Evolutionary conservation across 1,140 invertebrate species (phyloP), one percentile per base, ranked within the genome.

Genomic region (Cryptotermes secundus): DNA sequence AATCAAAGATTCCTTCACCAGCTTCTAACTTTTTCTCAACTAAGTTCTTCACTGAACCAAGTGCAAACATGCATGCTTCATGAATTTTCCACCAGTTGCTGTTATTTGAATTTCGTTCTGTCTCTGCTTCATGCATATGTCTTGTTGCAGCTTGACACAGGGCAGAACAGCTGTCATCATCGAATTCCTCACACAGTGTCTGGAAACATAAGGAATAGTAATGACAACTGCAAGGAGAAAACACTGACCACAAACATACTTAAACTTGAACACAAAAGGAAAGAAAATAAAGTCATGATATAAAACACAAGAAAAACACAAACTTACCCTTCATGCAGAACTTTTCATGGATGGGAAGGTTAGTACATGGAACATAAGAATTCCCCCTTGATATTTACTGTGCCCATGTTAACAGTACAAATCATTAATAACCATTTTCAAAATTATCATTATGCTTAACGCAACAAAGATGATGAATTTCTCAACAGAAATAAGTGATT

Each of bases 31-130:
- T 91, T 59, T 93, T 91, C 6, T 94, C 88, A 26, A 95, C 89
- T 22, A 92, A 83, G 82, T 92, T 90, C 79, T 92, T 92, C 12
- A 92, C 90, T 79, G 90, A 88, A 79, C 92, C 93, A 2, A 96
- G 88, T 4, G 94, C 94, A 81, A 94, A 89, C 89, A 96, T 92
- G 84, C 93, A 93, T 0, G 95, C 92, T 89, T 96, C 95, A 82
- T 95, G 94, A 26, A 95, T 89, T 88, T 96, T 96, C 95, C 95
- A 96, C 92, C 93, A 95, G 85, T 92, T 90, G 14, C 90, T 89
- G 87, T 92, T 92, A n/a, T 91, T 90, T 10, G 89, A 87, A 34
- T 89, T 89, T 84, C 90, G 90, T 49, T 89, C 90, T 3, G 89
- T 88, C 84, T 92, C 91, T 49, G 92, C 91, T 72, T 92, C 91